Evolutionary conservation across 2,888 invertebrate genomes (phyloP).

Genomic region (Tuberolachnus salignus): DNA sequence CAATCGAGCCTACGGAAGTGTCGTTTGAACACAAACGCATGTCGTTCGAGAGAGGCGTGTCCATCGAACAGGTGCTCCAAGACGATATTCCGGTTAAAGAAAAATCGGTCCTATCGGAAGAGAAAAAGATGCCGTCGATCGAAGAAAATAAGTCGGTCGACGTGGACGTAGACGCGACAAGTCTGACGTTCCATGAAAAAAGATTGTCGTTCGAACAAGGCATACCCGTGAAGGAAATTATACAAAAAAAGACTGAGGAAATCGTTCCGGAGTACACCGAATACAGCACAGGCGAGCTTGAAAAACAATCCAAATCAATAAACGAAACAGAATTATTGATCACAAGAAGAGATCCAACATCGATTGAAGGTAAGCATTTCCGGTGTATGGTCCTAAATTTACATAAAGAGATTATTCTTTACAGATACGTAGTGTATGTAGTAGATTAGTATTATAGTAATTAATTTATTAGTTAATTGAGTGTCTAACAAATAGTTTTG

Average conservation of each 20-base stretch:
- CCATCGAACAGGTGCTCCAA: slow-evolving; percentile 52
- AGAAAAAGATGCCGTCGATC: slow-evolving; percentile 57
- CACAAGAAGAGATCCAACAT: background rate
- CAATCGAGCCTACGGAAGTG: slow-evolving; percentile 59
- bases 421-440: background rate
- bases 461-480: too few species aligned
- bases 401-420: background rate
- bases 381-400: background rate
- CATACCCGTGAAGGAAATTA: slow-evolving; percentile 61
- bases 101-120: slow-evolving; percentile 55
- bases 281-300: background rate
- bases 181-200: slow-evolving; percentile 57
- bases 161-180: slow-evolving; percentile 42
- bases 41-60: slow-evolving; percentile 60
- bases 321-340: slow-evolving; percentile 2
- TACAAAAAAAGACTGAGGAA: slow-evolving; percentile 62
- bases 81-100: slow-evolving; percentile 50
- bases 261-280: slow-evolving; percentile 62
- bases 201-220: slow-evolving; percentile 57
- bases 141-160: slow-evolving; percentile 47
- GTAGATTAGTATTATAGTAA: background rate
- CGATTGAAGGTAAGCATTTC: slow-evolving; percentile 13
- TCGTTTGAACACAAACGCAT: slow-evolving; percentile 60
- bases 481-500: too few species aligned
- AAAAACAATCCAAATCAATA: background rate